Evolutionary conservation across 1,140 invertebrate species (phyloP).

Genomic region (Camponotus floridanus): DNA sequence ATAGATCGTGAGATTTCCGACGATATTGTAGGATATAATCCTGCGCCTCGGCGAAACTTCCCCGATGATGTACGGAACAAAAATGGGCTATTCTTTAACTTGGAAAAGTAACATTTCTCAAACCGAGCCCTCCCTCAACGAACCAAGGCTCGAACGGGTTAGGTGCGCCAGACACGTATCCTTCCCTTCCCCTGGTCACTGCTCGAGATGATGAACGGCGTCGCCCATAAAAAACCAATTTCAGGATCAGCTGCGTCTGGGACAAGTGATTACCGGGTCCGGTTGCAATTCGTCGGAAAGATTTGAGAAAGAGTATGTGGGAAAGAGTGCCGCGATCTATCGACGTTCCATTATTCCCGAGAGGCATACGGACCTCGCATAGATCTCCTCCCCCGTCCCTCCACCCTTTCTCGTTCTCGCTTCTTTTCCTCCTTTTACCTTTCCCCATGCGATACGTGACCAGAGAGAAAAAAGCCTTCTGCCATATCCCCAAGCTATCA

Average conservation of each 20-base stretch:
- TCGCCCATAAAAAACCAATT: slow-evolving; percentile 72
- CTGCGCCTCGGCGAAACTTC: slow-evolving; percentile 17
- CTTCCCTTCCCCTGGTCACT: slow-evolving; percentile 34
- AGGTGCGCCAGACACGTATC: slow-evolving; percentile 39
- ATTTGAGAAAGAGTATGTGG: slow-evolving; percentile 63
- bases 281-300: slow-evolving; percentile 64
- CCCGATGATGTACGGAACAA: slow-evolving; percentile 43
- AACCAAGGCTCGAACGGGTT: not conserved
- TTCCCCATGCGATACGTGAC: slow-evolving; percentile 55
- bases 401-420: not conserved
- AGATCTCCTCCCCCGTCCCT: slow-evolving; percentile 47
- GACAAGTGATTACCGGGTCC: slow-evolving; percentile 72
- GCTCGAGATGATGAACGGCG: slow-evolving; percentile 65
- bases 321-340: slow-evolving; percentile 67
- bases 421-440: not conserved
- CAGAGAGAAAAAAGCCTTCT: slow-evolving; percentile 21
- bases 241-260: slow-evolving; percentile 69
- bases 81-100: slow-evolving; percentile 39
- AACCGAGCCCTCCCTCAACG: not conserved
- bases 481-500: slow-evolving; percentile 22
- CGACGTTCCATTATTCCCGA: slow-evolving; percentile 69
- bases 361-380: slow-evolving; percentile 56
- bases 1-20: not conserved
- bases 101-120: slow-evolving; percentile 68
- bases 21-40: slow-evolving; percentile 13